Conservation (phyloP, 2,888 invertebrate species). For the Cordilura impudica region DNA sequence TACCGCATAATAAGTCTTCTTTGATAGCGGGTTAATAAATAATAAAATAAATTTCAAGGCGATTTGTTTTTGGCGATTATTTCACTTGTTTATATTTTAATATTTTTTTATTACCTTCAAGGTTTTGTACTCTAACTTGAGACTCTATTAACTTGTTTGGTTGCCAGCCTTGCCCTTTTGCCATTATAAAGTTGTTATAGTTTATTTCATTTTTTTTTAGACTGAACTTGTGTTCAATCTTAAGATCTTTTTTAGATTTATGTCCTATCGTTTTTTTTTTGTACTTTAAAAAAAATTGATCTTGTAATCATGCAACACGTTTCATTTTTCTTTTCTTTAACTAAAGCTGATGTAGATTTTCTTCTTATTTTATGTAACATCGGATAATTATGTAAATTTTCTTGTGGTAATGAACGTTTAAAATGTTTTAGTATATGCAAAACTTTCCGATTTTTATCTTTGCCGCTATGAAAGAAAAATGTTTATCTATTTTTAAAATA, state of each 20-base stretch:
- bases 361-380: background rate
- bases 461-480: slow-evolving; percentile 51
- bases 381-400: slow-evolving; percentile 71
- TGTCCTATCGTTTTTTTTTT: slow-evolving; percentile 22
- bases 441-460: slow-evolving; percentile 48
- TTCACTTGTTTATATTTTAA: slow-evolving; percentile 57
- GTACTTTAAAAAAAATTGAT: slow-evolving; percentile 20
- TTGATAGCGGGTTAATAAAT: slow-evolving; percentile 64
- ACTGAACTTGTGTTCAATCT: slow-evolving; percentile 18
- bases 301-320: slow-evolving; percentile 72
- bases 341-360: slow-evolving; percentile 3
- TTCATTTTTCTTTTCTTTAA: slow-evolving; percentile 67
- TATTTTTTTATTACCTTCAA: slow-evolving; percentile 32
- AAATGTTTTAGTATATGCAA: slow-evolving; percentile 12
- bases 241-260: slow-evolving; percentile 55
- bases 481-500: slow-evolving; percentile 33
- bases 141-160: slow-evolving; percentile 40
- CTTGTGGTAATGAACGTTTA: slow-evolving; percentile 44
- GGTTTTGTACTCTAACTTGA: slow-evolving; percentile 25
- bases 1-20: slow-evolving; percentile 16
- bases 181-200: slow-evolving; percentile 62
- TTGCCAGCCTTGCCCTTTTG: slow-evolving; percentile 22
- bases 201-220: slow-evolving; percentile 27
- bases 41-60: slow-evolving; percentile 62
- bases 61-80: slow-evolving; percentile 61